A percentile compares a stretch with the other conserved stretches of the same genome.
phyloP scores from a whole-genome alignment of 2,888 invertebrate genomes.

The Dicycla oo region DNA sequence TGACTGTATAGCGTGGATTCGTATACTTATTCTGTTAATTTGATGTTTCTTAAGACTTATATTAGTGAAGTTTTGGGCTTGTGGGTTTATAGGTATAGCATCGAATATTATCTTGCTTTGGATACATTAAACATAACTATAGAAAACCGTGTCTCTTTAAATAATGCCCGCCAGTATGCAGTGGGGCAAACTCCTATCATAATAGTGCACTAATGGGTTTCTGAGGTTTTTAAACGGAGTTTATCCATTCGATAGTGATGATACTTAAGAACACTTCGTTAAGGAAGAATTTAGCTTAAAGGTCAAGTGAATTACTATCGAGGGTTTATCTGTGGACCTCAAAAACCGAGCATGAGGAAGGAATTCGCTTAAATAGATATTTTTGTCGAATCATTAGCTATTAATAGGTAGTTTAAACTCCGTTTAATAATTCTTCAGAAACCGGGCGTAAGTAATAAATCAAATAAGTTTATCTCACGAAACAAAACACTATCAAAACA shows the following conservation, averaged over 20 bases:
- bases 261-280: no score
- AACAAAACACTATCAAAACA: slow-evolving; percentile 22
- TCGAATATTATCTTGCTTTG: not conserved
- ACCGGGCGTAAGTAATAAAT: slow-evolving; percentile 9
- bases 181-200: not conserved
- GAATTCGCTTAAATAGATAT: no score
- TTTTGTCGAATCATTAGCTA: no score
- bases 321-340: no score
- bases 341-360: no score
- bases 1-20: not conserved
- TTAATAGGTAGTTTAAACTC: no score
- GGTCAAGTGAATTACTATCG: no score
- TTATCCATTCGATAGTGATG: no score
- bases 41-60: not conserved
- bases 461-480: not conserved
- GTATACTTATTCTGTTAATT: not conserved
- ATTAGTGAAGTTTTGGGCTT: not conserved
- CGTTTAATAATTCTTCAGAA: no score
- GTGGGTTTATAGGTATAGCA: not conserved
- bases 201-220: not conserved
- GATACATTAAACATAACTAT: not conserved
- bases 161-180: not conserved
- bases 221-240: no score
- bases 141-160: not conserved
- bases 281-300: no score